Conservation (phyloP, 2,113 vertebrate genomes). For the Lophotis ruficrista region DNA sequence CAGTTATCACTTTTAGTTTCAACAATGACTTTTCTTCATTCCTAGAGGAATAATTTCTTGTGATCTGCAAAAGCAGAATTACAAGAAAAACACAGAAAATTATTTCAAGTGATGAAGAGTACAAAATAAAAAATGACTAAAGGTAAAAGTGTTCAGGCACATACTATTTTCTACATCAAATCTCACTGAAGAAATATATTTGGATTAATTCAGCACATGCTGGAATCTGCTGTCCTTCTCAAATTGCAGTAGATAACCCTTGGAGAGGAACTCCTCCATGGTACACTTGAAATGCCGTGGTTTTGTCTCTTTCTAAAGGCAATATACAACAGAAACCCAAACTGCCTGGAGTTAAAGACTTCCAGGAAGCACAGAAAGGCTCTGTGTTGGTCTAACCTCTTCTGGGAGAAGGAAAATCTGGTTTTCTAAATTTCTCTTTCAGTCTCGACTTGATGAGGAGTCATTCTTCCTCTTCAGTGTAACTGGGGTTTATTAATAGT, state of each 20-base stretch:
- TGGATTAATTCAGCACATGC: neutral
- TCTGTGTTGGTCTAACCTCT: neutral
- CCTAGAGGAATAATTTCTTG: neutral
- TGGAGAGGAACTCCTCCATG: neutral
- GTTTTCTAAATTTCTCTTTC: neutral
- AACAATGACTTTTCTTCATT: neutral
- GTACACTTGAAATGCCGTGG: neutral
- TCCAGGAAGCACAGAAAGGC: neutral
- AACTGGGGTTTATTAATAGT: neutral
- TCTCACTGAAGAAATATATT: neutral
- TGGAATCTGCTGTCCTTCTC: neutral
- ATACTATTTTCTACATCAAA: neutral
- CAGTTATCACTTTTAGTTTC: neutral
- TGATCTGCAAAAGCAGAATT: neutral
- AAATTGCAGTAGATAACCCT: neutral
- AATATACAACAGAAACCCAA: neutral
- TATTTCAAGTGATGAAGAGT: neutral
- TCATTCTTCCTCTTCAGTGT: neutral
- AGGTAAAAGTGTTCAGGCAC: neutral
- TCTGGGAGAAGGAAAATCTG: neutral
- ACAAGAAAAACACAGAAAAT: conserved; percentile 9
- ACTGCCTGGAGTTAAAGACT: neutral
- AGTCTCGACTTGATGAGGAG: neutral
- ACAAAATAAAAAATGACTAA: neutral
- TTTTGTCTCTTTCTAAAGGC: neutral